A percentile compares a stretch with the other conserved stretches of the same genome.
Evolutionary conservation across 64 coral and sea anemone genomes (phyloP).

Genomic region (Trachythela sp.): DNA sequence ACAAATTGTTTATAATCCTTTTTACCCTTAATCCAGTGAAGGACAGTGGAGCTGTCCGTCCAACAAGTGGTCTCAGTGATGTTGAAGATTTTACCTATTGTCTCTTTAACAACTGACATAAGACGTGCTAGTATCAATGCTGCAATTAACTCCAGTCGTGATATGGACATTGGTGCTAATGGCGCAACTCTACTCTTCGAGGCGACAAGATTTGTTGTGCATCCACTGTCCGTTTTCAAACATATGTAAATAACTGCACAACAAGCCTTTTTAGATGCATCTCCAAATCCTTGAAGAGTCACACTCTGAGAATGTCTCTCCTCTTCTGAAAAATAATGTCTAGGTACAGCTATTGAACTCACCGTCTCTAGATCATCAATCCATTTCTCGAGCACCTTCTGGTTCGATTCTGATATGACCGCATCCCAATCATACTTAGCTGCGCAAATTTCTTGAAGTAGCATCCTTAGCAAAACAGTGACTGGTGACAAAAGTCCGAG

Average conservation of each 20-base stretch:
- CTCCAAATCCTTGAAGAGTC: constrained; percentile 47
- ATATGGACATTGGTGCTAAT: too few relatives aligned
- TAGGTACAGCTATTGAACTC: background rate
- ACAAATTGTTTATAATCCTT: background rate
- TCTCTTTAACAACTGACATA: too few relatives aligned
- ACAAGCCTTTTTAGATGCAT: constrained; percentile 48
- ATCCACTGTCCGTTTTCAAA: constrained; percentile 35
- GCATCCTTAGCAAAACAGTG: constrained; percentile 35
- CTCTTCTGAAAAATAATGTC: constrained; percentile 11
- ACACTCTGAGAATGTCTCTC: background rate
- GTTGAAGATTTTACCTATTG: constrained; percentile 26
- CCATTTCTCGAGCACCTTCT: background rate
- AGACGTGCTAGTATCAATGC: too few relatives aligned
- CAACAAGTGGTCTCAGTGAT: background rate
- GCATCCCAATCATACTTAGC: constrained; percentile 33
- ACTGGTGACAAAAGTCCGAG: constrained; percentile 32
- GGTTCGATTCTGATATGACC: background rate
- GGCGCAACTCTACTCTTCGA: too few relatives aligned
- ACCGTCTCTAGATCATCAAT: constrained; percentile 17
- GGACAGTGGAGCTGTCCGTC: background rate
- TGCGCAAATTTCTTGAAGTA: constrained; percentile 35
- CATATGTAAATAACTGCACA: constrained; percentile 53
- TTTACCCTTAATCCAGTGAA: background rate
- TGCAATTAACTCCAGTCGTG: too few relatives aligned
- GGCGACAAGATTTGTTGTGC: constrained; percentile 26